Percentiles rank a stretch among this genome's conserved stretches.
phyloP scores from a whole-genome alignment of 1,140 invertebrate genomes.

The Patella vulgata region DNA sequence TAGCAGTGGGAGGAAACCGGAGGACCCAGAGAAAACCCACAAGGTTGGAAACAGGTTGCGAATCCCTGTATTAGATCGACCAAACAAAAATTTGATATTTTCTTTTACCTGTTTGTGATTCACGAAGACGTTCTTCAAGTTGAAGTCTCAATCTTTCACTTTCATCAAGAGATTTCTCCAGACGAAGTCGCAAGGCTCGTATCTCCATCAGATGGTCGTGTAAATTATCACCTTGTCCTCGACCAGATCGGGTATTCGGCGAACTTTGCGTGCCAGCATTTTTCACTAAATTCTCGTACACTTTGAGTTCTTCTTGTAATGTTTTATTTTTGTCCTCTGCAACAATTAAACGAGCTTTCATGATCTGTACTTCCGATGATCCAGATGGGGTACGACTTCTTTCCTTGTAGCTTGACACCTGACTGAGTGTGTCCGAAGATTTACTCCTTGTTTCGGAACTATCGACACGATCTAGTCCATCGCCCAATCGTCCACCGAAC shows the following conservation, averaged over 20 bases:
- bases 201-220: conserved; percentile 64
- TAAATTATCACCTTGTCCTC: conserved; percentile 35
- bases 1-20: too few species aligned
- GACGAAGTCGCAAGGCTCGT: conserved; percentile 52
- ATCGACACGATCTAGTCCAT: neutral
- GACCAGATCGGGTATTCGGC: conserved; percentile 8
- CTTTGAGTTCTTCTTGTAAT: conserved; percentile 61
- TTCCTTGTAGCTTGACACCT: neutral
- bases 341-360: conserved; percentile 14
- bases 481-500: neutral
- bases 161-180: conserved; percentile 61
- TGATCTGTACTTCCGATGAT: conserved; percentile 5
- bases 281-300: conserved; percentile 46
- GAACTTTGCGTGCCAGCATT: conserved; percentile 43
- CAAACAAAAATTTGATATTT: too few species aligned
- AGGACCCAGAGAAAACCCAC: too few species aligned
- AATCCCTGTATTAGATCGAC: too few species aligned
- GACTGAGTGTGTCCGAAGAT: neutral
- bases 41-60: too few species aligned
- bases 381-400: conserved; percentile 7
- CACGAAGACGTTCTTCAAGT: conserved; percentile 39
- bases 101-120: conserved; percentile 11
- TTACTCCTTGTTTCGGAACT: conserved; percentile 5
- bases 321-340: conserved; percentile 65
- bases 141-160: conserved; percentile 61